phyloP scores from a whole-genome alignment of 1,140 invertebrate genomes.

The Druon quercuslanigerum region DNA sequence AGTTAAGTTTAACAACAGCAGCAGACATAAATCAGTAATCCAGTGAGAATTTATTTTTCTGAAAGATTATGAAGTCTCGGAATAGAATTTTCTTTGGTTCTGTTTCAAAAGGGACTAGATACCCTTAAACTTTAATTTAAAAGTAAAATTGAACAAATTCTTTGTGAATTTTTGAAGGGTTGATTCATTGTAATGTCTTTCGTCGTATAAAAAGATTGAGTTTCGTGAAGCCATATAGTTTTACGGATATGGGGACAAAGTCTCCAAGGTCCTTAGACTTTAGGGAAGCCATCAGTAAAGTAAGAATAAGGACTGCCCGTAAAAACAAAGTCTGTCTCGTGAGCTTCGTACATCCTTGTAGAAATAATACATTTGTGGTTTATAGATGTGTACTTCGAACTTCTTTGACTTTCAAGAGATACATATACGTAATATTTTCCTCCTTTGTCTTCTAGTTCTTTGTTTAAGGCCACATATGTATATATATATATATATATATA shows the following conservation, averaged over 20 bases:
- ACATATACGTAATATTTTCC: neutral
- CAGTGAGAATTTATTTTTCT: no score
- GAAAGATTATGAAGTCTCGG: no score
- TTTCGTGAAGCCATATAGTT: constrained; percentile 4
- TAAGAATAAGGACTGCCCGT: neutral
- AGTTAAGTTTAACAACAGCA: no score
- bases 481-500: no score
- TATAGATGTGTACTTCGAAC: neutral
- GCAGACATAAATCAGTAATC: no score
- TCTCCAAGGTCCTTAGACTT: constrained; percentile 2
- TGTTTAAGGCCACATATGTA: no score
- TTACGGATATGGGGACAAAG: neutral
- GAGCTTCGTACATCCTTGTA: neutral
- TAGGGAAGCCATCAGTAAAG: neutral
- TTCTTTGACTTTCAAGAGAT: neutral
- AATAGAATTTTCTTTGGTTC: no score
- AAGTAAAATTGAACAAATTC: neutral
- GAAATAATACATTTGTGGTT: neutral
- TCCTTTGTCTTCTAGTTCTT: neutral
- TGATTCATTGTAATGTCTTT: neutral
- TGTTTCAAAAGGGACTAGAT: no score
- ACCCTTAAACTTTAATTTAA: no score
- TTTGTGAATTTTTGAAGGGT: neutral
- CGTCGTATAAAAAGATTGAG: constrained; percentile 5
- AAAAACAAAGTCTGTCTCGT: neutral